These are phyloP conservation scores for Lampris megalopsis DNA, from an alignment of 2,113 vertebrate species.

Conservation along the genomic window DNA sequence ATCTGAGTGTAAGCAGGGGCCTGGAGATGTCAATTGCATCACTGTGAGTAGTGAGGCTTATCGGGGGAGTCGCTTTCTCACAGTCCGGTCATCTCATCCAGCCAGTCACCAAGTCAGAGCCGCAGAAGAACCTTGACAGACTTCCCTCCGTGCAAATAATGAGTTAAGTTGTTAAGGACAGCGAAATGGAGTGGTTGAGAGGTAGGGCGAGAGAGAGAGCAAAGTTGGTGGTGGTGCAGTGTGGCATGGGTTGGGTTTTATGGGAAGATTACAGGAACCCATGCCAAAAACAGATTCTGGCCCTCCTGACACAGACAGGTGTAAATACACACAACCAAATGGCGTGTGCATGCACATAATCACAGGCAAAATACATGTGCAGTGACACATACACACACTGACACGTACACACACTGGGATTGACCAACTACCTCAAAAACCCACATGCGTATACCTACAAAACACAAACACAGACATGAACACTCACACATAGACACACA, in stretches of 20 bases:
- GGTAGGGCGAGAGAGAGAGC: constrained; percentile 9
- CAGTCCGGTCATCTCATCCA: constrained; percentile 55
- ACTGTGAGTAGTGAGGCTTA: constrained; percentile 49
- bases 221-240: not conserved
- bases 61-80: constrained; percentile 58
- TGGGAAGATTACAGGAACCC: not conserved
- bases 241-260: not conserved
- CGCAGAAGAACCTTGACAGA: constrained; percentile 66
- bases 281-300: constrained; percentile 40
- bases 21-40: constrained; percentile 51
- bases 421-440: constrained; percentile 1
- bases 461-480: constrained; percentile 22
- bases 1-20: constrained; percentile 42
- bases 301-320: constrained; percentile 28
- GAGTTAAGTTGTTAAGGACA: constrained; percentile 54
- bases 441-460: constrained; percentile 7
- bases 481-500: constrained; percentile 33
- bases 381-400: not conserved
- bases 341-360: not conserved
- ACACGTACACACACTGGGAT: constrained; percentile 10
- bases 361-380: not conserved
- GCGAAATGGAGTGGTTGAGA: constrained; percentile 29
- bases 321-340: constrained; percentile 1
- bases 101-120: constrained; percentile 48
- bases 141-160: constrained; percentile 63